phyloP scores from a whole-genome alignment of 2,888 invertebrate genomes.

The Theretra japonica region DNA sequence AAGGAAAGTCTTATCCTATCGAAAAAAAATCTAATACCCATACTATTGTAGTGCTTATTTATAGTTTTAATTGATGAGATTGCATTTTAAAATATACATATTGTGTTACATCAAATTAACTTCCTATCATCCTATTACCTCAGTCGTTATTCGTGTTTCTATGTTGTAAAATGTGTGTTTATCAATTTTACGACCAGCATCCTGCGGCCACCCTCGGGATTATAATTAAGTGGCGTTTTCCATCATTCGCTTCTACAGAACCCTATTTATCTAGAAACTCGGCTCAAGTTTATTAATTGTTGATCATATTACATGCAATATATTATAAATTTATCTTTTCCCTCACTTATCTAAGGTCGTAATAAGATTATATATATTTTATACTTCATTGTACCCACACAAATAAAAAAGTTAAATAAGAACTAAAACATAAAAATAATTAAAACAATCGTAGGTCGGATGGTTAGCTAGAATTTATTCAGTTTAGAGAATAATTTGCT shows the following conservation, averaged over 20 bases:
- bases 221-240: neutral
- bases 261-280: neutral
- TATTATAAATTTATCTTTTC: too few species aligned
- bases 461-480: too few species aligned
- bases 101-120: neutral
- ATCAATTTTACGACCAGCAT: conserved; percentile 6
- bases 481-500: too few species aligned
- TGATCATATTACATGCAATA: neutral
- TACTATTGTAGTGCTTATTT: too few species aligned
- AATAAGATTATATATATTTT: too few species aligned
- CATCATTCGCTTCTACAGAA: neutral
- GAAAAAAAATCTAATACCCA: too few species aligned
- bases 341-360: too few species aligned
- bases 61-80: neutral
- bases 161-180: conserved; percentile 3
- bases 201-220: neutral
- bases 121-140: neutral
- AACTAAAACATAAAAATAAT: too few species aligned
- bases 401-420: too few species aligned
- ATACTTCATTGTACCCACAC: too few species aligned
- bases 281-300: neutral
- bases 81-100: neutral
- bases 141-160: neutral
- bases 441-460: too few species aligned
- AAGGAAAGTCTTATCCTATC: too few species aligned